Evolutionary conservation across 2,888 invertebrate species (phyloP), one percentile per base, ranked within the genome.

Genomic region (Brenthis ino): DNA sequence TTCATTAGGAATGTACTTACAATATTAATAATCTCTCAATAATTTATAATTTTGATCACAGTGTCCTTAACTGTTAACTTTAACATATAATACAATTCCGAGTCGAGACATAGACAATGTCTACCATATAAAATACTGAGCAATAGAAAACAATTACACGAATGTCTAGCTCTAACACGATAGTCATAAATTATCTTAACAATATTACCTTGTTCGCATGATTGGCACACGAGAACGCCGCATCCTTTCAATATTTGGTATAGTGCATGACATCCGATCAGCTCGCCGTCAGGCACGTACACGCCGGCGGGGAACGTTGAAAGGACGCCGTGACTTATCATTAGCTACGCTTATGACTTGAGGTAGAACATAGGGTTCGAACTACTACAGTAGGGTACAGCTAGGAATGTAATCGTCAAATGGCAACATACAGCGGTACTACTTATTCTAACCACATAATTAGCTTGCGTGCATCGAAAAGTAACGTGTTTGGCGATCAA

Each of bases 1-100:
- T 86, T 85, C 78, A 82, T 88, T 90, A 91, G 92, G 92, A 92
- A 91, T 93, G 91, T 93, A 89, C 88, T 89, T 92, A 92, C 84
- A 88, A 85, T 90, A 85, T 81, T 89, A 87, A 91, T 91, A 93
- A 92, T 92, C 91, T 93, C 91, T 93, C 90, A 91, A 91, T 92
- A 92, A 89, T 93, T 91, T 90, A 92, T 92, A 93, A 93, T 92
- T 92, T 92, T 88, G 90, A 93, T 93, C 92, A 93, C 93, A 93
- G 92, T 91, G 86, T 87, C 82, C 89, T 91, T 92, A 89, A 91
- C 90, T 91, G 90, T 92, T 89, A 91, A 91, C 83, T 84, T 87
- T 89, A 91, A 92, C 91, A 85, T 90, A 89, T 89, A 85, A 87
- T 89, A 92, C 91, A 91, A 91, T 89, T 89, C 89, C 89, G 85